Conservation (phyloP, 1,140 invertebrate species). For the Meloidogyne exigua region DNA sequence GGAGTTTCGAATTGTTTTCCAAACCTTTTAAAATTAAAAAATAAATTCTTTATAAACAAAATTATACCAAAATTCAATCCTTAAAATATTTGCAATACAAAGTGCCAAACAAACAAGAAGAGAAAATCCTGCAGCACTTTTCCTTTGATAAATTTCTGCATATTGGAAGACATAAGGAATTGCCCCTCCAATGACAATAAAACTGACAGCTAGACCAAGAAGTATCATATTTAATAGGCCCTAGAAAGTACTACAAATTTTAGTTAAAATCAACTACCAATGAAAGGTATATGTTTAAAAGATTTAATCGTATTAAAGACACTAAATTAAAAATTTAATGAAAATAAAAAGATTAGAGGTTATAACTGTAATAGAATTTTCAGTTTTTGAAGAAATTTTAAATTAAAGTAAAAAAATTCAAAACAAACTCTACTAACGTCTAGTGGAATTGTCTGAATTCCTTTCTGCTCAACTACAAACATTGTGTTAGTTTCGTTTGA, state of each 20-base stretch:
- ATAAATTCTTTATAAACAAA: constrained; percentile 44
- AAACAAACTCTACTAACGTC: constrained; percentile 16
- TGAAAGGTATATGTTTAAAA: no score
- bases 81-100: constrained; percentile 87
- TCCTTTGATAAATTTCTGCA: constrained; percentile 80
- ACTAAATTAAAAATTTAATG: no score
- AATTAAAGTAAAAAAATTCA: background rate
- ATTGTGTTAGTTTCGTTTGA: constrained; percentile 17
- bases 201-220: constrained; percentile 36
- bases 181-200: constrained; percentile 51
- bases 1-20: constrained; percentile 92
- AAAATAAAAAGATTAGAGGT: no score
- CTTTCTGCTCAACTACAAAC: constrained; percentile 37
- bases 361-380: no score
- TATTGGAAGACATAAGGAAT: constrained; percentile 69
- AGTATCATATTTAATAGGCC: constrained; percentile 30
- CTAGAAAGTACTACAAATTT: background rate
- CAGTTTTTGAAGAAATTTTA: no score
- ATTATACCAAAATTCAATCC: constrained; percentile 92
- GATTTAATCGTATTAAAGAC: no score
- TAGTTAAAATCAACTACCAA: no score
- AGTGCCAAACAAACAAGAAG: constrained; percentile 90
- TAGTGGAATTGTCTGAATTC: constrained; percentile 10
- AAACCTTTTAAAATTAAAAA: constrained; percentile 76
- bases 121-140: constrained; percentile 90